Base-by-base conservation (phyloP, 2,888 invertebrate species). In the Empis stercorea region DNA sequence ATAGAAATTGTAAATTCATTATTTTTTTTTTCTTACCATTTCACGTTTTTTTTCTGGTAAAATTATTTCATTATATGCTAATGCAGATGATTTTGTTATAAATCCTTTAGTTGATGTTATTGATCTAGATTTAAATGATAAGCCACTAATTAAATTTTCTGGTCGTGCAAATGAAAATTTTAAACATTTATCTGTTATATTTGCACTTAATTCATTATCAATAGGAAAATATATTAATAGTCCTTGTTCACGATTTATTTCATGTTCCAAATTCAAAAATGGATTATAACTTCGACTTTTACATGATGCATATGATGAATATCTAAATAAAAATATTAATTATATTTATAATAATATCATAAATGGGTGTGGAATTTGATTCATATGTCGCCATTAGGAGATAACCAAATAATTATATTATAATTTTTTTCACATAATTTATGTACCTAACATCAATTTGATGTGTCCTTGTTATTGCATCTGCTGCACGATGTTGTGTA, bases 221-320 rank as follows among this genome's bases (percentile, higher is more conserved):
- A 80, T 71, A 0, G 81, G 81, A 5, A 81, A 58, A 54, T 81
- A 81, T 1, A 77, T 76, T 1, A 83, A 78, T 48, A 82, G 63
- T 1, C 82, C 81, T 57, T 81, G 78, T 50, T 80, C 78, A n/a
- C 81, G 74, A 17, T 80, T 74, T 2, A 79, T 80, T 10, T 76
- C 74, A 55, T 82, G 81, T 58, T 79, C 76, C 1, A 79, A 72
- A 56, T 78, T 76, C 1, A 76, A 66, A 10, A 84, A 67, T 0
- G 82, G 81, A 54, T 82, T 83, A 50, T 79, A 80, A 48, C 68
- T 70, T 44, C 62, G 62, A 48, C 66, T 68, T 38, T 66, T 65
- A 41, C 68, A 64, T 53, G 71, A 66, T 4, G 75, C 73, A 55
- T 76, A 75, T 49, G 76, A 71, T 2, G 75, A 74, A 52, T 75